Base-by-base conservation (phyloP, 2,888 invertebrate species). In the Acanthosepion esculentum region DNA sequence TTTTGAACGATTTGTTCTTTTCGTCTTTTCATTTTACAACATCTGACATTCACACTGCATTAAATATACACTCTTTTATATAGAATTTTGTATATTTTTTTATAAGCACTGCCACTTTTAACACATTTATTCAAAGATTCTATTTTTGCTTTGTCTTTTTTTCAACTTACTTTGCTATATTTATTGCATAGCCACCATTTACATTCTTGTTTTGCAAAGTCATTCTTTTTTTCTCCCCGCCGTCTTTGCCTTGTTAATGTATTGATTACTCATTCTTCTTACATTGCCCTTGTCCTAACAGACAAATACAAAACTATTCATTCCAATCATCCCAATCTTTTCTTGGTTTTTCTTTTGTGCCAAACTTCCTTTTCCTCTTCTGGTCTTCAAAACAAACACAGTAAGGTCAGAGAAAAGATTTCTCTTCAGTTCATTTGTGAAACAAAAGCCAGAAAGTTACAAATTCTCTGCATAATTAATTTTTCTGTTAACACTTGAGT, bases 221-320 rank as follows among this genome's bases (percentile, higher is more conserved):
- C 15, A 10, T n/a, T 29, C 4, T n/a, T 7, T 78, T 29, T 18
- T 7, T 78, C 8, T 18, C 10, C 8, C 7, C 10, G 1, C n/a
- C 12, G 7, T 29, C 29, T n/a, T 29, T 8, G n/a, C n/a, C 78
- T 78, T n/a, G 78, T 78, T 78, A 78, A 78, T 78, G n/a, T 78
- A 78, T 78, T 78, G 78, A 29, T n/a, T 29, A 10, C n/a, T n/a
- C n/a, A 10, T 64, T n/a, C n/a, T 15, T 78, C 18, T 78, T 8
- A 7, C 78, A 10, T 78, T 10, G 7, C 29, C 10, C 8, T 78
- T 78, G 78, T 78, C 78, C 78, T 78, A 78, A 78, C 78, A 10
- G 29, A n/a, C 78, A 78, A 78, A 78, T 78, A 78, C 78, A 78
- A 78, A 78, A 78, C 29, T 78, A 78, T 78, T n/a, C 78, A 78